A percentile compares a stretch with the other conserved stretches of the same genome.
These are phyloP conservation scores for Climacteris rufus DNA, from an alignment of 2,113 vertebrate species.

Conservation along the genomic window DNA sequence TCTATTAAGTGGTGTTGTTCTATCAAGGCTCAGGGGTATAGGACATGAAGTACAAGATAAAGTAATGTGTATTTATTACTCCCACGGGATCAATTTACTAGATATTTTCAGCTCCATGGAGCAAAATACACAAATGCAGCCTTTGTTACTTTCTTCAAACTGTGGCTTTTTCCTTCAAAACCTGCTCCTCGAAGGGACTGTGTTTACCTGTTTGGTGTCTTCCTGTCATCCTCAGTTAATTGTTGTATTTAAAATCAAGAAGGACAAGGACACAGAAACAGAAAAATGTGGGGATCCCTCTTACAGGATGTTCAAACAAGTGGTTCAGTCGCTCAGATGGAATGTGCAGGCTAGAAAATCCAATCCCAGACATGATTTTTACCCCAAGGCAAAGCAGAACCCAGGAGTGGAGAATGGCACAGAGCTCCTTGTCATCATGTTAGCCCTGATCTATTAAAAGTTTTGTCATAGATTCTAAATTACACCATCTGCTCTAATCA, in stretches of 20 bases:
- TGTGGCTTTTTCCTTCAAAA: conserved; percentile 64
- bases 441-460: conserved; percentile 52
- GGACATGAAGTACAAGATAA: conserved; percentile 87
- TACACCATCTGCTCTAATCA: conserved; percentile 55
- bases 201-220: not conserved
- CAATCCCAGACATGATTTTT: not conserved
- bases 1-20: conserved; percentile 88
- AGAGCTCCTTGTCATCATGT: conserved; percentile 30
- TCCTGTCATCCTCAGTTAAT: not conserved
- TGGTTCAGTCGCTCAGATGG: conserved; percentile 6
- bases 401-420: not conserved
- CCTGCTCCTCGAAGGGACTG: not conserved
- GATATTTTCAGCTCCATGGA: conserved; percentile 83
- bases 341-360: conserved; percentile 6
- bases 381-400: conserved; percentile 43
- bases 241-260: not conserved
- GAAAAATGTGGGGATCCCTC: not conserved
- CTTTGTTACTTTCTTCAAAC: conserved; percentile 77
- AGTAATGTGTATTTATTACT: conserved; percentile 87
- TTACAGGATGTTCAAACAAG: conserved; percentile 28
- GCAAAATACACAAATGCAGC: conserved; percentile 80
- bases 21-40: conserved; percentile 85
- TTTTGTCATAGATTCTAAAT: conserved; percentile 68
- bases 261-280: not conserved
- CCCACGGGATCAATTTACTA: conserved; percentile 86